Evolutionary conservation across 2,113 vertebrate species (phyloP), one percentile per base, ranked within the genome.

Genomic region (Pongo pygmaeus): DNA sequence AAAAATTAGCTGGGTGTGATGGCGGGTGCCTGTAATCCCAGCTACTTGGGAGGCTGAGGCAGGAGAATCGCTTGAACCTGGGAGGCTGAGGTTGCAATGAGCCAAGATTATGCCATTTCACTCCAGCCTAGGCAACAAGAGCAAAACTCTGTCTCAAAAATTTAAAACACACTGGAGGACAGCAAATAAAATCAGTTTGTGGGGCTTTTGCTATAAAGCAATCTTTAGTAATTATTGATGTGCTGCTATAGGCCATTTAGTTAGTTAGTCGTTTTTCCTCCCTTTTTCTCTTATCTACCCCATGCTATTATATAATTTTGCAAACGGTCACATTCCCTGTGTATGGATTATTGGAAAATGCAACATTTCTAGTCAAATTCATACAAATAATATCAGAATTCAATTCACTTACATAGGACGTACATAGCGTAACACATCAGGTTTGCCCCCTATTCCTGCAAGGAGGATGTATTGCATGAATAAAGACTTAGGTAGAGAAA

Each of bases 351-450:
- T 69, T 92, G 38, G 30, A 77, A 92, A 94, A 84, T 88, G 6
- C 75, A 90, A 5, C 27, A 88, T 83, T 93, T 96, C 70, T 89
- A 77, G 38, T 84, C 40, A 80, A 72, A 46, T 84, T 85, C 67
- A 43, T 86, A 79, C 27, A 13, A 89, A 59, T 80, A 95, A 78
- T 59, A 43, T 27, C 72, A 96, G 23, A 93, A 75, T 93, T 86
- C 32, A 64, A 2, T 59, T 87, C 30, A 57, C 0, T 88, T 88
- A 84, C 12, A 5, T 69, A 72, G 93, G 57, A 70, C 14, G 50
- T 67, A 43, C 79, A 38, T 40, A 70, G 2, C 67, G 3, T 74
- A 64, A 61, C 22, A 72, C 10, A 48, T 64, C 2, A 84, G 64
- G 4, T 91, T 96, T 80, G 35, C 8, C n/a, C 40, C 10, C 6